These are phyloP conservation scores for Hucho hucho DNA, from an alignment of 2,113 vertebrate genomes.

Conservation along the genomic window DNA sequence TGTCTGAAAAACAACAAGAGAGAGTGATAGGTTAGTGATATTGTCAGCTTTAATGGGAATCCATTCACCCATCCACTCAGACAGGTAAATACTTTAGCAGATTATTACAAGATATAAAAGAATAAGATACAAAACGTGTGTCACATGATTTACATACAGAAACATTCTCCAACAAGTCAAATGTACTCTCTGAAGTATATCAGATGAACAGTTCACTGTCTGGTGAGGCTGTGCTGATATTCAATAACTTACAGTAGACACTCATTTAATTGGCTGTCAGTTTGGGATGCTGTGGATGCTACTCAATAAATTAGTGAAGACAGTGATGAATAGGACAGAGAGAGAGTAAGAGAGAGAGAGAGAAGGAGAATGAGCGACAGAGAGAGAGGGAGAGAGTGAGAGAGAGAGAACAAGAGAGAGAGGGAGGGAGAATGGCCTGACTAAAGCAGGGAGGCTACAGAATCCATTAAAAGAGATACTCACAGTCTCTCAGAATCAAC, in stretches of 20 bases:
- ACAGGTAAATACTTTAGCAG: background rate
- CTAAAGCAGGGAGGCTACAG: slow-evolving; percentile 2
- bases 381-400: background rate
- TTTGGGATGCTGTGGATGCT: slow-evolving; percentile 22
- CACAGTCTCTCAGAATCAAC: slow-evolving; percentile 90
- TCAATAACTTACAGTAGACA: slow-evolving; percentile 21
- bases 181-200: background rate
- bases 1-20: slow-evolving; percentile 76
- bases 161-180: background rate
- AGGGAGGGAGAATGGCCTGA: background rate
- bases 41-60: background rate
- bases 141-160: background rate
- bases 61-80: background rate
- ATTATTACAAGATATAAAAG: background rate
- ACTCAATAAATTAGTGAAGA: slow-evolving; percentile 32
- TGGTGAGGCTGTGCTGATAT: background rate
- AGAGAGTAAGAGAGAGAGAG: too few species aligned
- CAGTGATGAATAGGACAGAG: slow-evolving; percentile 21
- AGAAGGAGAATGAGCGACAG: background rate
- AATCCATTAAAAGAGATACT: slow-evolving; percentile 65
- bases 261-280: slow-evolving; percentile 57
- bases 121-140: background rate
- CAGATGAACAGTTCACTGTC: background rate
- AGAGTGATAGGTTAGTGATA: slow-evolving; percentile 6
- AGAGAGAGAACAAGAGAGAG: background rate